Percentiles rank a stretch among this genome's conserved stretches.
phyloP scores from a whole-genome alignment of 2,888 invertebrate species.

The Vanessa cardui region DNA sequence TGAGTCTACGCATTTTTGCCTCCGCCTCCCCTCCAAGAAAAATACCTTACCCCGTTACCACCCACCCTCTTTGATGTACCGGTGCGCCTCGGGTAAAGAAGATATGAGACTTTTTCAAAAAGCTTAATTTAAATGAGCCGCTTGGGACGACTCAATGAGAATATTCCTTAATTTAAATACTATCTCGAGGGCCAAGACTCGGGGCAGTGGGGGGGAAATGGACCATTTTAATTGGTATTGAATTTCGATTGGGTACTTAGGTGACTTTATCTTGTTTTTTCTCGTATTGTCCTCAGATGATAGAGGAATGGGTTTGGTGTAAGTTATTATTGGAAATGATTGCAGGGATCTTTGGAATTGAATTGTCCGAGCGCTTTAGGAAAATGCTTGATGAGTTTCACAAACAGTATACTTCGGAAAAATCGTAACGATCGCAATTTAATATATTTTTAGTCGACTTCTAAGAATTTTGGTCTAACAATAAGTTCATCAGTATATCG shows the following conservation, averaged over 20 bases:
- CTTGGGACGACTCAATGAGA: constrained; percentile 76
- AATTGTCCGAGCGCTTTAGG: neutral
- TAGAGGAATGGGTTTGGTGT: constrained; percentile 29
- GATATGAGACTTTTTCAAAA: constrained; percentile 83
- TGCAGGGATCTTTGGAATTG: neutral
- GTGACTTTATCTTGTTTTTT: constrained; percentile 45
- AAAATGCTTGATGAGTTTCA: neutral
- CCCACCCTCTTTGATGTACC: constrained; percentile 75
- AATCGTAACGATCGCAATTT: too few species aligned
- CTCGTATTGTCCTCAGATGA: constrained; percentile 46
- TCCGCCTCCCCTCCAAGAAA: constrained; percentile 55
- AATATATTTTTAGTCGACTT: too few species aligned
- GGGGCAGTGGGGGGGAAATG: constrained; percentile 55
- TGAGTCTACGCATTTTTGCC: constrained; percentile 81
- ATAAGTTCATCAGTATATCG: too few species aligned
- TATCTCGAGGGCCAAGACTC: constrained; percentile 60
- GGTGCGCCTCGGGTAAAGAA: constrained; percentile 78
- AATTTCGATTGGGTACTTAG: constrained; percentile 74
- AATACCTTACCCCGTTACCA: constrained; percentile 67
- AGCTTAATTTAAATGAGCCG: constrained; percentile 82
- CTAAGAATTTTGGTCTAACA: too few species aligned
- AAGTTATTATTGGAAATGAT: constrained; percentile 2
- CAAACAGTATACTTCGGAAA: neutral
- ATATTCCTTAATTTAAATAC: constrained; percentile 81
- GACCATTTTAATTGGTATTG: constrained; percentile 79